A percentile compares a stretch with the other conserved stretches of the same genome.
These are phyloP conservation scores for Heliconius erato DNA, from an alignment of 2,888 invertebrate species.

Conservation along the genomic window DNA sequence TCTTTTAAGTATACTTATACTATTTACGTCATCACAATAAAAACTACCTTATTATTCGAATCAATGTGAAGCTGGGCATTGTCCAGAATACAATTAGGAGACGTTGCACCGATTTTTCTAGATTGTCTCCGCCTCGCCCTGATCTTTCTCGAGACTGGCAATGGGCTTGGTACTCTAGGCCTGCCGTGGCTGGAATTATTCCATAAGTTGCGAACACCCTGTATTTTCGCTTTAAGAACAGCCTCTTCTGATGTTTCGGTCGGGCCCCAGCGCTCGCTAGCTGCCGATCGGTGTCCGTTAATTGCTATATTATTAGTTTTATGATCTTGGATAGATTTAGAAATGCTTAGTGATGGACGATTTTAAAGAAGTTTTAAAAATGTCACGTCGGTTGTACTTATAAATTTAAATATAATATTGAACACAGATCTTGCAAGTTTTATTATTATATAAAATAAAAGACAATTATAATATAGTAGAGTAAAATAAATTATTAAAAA, in stretches of 20 bases:
- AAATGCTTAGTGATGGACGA: not conserved
- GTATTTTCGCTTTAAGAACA: conserved; percentile 70
- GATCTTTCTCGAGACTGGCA: conserved; percentile 72
- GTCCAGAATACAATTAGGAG: conserved; percentile 72
- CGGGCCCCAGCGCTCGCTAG: conserved; percentile 84
- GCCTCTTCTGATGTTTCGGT: conserved; percentile 66
- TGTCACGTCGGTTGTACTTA: no score
- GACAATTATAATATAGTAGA: not conserved
- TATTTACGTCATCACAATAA: no score
- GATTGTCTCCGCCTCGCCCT: conserved; percentile 76
- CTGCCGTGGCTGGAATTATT: conserved; percentile 55
- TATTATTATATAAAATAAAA: not conserved
- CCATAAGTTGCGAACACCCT: conserved; percentile 68
- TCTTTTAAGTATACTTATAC: not conserved
- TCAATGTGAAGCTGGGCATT: conserved; percentile 75
- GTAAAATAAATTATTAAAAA: not conserved
- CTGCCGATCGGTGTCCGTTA: conserved; percentile 83
- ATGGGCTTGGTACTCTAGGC: conserved; percentile 65
- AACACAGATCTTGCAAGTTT: not conserved
- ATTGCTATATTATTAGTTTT: conserved; percentile 37
- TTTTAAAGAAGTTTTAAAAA: not conserved
- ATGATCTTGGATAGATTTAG: conserved; percentile 1
- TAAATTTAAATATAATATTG: not conserved
- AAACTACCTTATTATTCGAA: conserved; percentile 74
- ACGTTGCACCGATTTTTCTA: conserved; percentile 67